Percentiles rank a stretch among this genome's conserved stretches.
phyloP scores from a whole-genome alignment of 1,140 invertebrate genomes.

The Drosophila elegans region DNA sequence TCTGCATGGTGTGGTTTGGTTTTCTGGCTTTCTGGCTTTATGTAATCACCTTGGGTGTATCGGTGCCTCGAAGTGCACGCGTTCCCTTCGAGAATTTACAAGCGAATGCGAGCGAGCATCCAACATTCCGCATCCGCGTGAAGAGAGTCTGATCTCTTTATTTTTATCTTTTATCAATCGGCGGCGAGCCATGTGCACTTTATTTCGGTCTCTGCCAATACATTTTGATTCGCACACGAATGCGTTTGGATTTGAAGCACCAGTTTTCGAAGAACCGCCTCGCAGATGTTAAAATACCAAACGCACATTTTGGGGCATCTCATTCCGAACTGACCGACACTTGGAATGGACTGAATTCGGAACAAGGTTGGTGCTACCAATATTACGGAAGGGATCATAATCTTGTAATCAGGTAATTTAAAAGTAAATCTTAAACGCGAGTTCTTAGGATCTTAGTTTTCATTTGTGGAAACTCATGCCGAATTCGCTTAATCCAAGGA shows the following conservation, averaged over 20 bases:
- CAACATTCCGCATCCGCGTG: conserved; percentile 50
- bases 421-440: no score
- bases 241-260: conserved; percentile 14
- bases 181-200: conserved; percentile 62
- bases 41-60: conserved; percentile 70
- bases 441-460: no score
- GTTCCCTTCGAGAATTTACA: conserved; percentile 71
- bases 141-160: conserved; percentile 61
- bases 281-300: neutral
- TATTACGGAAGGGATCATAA: no score
- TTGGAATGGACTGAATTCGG: neutral
- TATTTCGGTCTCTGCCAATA: conserved; percentile 73
- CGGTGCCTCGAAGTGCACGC: conserved; percentile 55
- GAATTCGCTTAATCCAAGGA: no score
- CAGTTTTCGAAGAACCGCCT: neutral
- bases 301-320: conserved; percentile 1
- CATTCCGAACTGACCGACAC: conserved; percentile 2
- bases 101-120: conserved; percentile 69
- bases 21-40: conserved; percentile 45
- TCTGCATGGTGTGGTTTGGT: conserved; percentile 53
- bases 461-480: no score
- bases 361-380: neutral
- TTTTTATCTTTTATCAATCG: conserved; percentile 82
- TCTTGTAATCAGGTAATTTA: no score
- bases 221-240: conserved; percentile 46